Conservation (phyloP, 92 coral and sea anemone genomes). For the Scolanthus callimorphus region DNA sequence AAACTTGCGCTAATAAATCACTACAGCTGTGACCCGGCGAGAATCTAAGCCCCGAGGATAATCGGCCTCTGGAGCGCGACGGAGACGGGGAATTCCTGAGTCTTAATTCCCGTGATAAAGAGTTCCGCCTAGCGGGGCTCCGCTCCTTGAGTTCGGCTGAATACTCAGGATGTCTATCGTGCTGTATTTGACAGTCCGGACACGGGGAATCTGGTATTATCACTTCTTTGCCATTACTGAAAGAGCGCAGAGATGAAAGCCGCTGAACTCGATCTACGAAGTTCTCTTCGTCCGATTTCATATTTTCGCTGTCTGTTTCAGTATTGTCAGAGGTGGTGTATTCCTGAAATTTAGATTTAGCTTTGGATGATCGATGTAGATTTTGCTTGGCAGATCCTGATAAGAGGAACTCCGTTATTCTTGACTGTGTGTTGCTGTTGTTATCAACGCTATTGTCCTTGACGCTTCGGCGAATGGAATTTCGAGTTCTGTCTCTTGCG, state of each 20-base stretch:
- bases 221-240: conserved; percentile 32
- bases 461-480: not conserved
- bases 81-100: conserved; percentile 51
- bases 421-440: conserved; percentile 22
- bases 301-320: conserved; percentile 17
- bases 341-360: conserved; percentile 8
- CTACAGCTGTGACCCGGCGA: conserved; percentile 46
- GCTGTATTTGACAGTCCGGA: conserved; percentile 59
- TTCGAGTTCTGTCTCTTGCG: not conserved
- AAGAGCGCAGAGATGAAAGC: conserved; percentile 36
- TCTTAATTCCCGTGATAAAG: conserved; percentile 33
- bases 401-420: conserved; percentile 33
- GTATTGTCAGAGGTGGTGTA: conserved; percentile 2
- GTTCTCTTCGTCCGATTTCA: conserved; percentile 37
- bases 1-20: conserved; percentile 52
- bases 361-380: not conserved
- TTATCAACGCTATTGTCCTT: conserved; percentile 8
- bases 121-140: conserved; percentile 22
- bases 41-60: conserved; percentile 16
- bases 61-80: conserved; percentile 20
- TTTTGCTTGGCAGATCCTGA: too few relatives aligned
- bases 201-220: conserved; percentile 42
- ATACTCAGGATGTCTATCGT: conserved; percentile 27
- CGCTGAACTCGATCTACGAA: conserved; percentile 24
- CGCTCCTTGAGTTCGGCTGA: conserved; percentile 7